Evolutionary conservation across 2,888 invertebrate species (phyloP), one percentile per base, ranked within the genome.

Genomic region (Peribatodes rhomboidaria): DNA sequence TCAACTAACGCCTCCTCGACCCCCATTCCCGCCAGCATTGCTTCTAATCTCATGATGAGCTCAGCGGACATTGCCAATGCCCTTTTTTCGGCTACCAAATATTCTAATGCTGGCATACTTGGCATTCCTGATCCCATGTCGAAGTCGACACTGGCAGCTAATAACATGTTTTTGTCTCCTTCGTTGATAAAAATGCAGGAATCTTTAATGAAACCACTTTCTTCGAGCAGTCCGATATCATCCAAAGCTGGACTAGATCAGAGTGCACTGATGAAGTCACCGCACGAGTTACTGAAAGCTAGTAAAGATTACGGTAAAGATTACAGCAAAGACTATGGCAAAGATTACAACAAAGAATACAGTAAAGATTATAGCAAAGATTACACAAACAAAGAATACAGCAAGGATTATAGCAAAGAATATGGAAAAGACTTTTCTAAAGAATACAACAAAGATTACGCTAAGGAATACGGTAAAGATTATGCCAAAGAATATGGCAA

Each of bases 81-180:
- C 58, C 87, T 96, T 56, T 96, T 96, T 78, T 96, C 95, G 59
- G 94, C 95, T 1, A 95, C 94, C 47, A 95, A 95, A 83, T 95
- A 95, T 79, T 95, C 95, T 1, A 94, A 94, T 71, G 94, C 94
- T 13, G 94, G 94, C 18, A 90, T 96, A 57, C 87, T 96, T 37
- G 95, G 95, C 6, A 95, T 96, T 73, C 96, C 96, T 0, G 97
- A 97, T 85, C 96, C 97, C 0, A 94, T 97, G 90, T 95, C 96
- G 0, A 96, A 96, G 79, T 95, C 96, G 11, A 96, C 96, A 31
- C 87, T 97, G 70, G 95, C 96, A 9, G 96, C 97, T 0, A 96
- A 96, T 76, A 97, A 97, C 80, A 96, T 97, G 94, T 97, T 97
- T 72, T 92, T 97, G 75, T 95, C 96, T 8, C 96, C 96, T 16